Base-by-base conservation (phyloP, 2,888 invertebrate species). In the Eupelmus urozonus region DNA sequence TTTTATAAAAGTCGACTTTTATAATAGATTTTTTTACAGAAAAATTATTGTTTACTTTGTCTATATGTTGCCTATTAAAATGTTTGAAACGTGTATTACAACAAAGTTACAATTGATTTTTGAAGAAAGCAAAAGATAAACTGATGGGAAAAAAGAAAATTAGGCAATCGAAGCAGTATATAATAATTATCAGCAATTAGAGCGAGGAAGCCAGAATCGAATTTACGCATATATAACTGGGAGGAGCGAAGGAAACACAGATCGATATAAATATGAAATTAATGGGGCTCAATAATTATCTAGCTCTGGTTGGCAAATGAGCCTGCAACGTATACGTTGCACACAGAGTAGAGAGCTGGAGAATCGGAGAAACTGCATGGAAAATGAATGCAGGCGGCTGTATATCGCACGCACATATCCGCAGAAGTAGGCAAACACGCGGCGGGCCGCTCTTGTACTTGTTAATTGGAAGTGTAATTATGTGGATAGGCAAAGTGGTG, bases 381-480 rank as follows among this genome's bases (percentile, higher is more conserved):
- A 20, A 53, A 67, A 57, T 55, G 67, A 42, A 67, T 42, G 55
- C 40, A 55, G 9, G 51, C 40, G 25, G 25, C 45, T 7, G 25
- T 20, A 45, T 45, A 13, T 49, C 20, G 53, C 2, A 7, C 13
- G 45, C 45, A 34, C 34, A n/a, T 45, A 45, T 45, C 3, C 16
- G 51, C 20, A 45, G 9, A 51, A 42, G n/a, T 1, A 9, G 4
- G 29, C 9, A 51, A 49, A 40, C 62, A 5, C 27, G 51, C 18
- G 29, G 63, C 63, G 1, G n/a, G 13, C n/a, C 42, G n/a, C 45
- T 70, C 45, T 57, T 70, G 40, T 59, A 29, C 70, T 70, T 59
- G 42, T n/a, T 70, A 60, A 60, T 70, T 70, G 55, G 69, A 69
- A 69, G 69, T 42, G 55, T 70, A 59, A 69, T 69, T 69, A 57